Evolutionary conservation across 1,140 invertebrate genomes (phyloP), one percentile per base, ranked within the genome.

Genomic region (Leptinotarsa undecemlineata): DNA sequence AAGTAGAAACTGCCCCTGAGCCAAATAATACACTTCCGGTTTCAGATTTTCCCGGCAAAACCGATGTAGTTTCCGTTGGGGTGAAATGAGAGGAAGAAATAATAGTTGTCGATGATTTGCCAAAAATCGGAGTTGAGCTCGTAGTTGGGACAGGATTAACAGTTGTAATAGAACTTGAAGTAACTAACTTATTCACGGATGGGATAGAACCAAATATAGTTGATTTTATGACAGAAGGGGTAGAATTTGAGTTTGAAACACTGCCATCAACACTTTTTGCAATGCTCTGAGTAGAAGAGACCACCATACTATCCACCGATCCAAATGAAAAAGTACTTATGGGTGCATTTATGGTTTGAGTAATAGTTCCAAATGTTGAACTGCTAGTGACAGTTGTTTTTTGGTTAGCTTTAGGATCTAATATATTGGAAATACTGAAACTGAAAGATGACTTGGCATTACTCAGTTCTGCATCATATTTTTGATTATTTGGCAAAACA

Each of bases 301-400:
- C 51, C 15, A 4, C 14, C 6, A 70, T 14, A 62, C 47, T 42
- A 21, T 63, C 4, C n/a, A 60, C 5, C 26, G 62, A 23, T 47
- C 51, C 62, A 68, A 73, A 73, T 17, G 72, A 48, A 48, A 73
- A 73, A 47, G 47, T 51, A 68, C 21, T n/a, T 19, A 17, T 48
- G 47, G 68, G 17, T 48, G 42, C 47, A 48, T 68, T 48, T 51
- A 23, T 57, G n/a, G 51, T 57, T 57, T 57, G 51, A 57, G n/a
- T 15, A 57, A 57, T 57, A 17, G 11, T 17, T n/a, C 51, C 51
- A 57, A 57, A 57, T 17, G 14, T 57, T 57, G 51, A 57, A 19
- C 15, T 57, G 51, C 6, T 21, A 6, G 21, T 23, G 21, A 11
- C 0, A 57, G 48, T 3, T 51, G n/a, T 57, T 33, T 23, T 15